Conservation (phyloP, 2,113 vertebrate species). For the Rousettus leschenaultii region DNA sequence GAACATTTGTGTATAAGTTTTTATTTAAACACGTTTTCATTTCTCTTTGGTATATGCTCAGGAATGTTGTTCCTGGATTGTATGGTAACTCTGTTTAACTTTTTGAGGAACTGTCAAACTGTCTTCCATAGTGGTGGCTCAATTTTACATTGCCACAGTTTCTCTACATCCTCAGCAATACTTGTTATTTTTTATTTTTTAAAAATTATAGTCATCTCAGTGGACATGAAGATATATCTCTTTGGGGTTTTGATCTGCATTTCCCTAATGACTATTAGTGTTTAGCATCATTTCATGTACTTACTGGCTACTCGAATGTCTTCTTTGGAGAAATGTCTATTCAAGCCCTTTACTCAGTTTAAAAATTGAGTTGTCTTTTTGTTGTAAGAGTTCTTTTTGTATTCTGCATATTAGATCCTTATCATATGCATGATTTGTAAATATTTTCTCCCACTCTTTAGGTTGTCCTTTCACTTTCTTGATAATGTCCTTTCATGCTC, state of each 20-base stretch:
- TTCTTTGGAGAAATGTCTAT: background rate
- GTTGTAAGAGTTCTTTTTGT: background rate
- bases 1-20: background rate
- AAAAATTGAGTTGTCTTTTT: background rate
- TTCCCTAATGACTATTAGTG: background rate
- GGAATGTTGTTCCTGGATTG: background rate
- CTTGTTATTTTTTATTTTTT: background rate
- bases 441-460: background rate
- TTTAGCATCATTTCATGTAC: background rate
- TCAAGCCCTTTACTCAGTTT: background rate
- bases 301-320: background rate
- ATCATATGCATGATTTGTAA: background rate
- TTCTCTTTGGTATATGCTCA: background rate
- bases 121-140: background rate
- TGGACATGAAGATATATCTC: background rate
- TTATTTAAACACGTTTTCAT: background rate
- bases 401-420: background rate
- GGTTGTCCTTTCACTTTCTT: background rate
- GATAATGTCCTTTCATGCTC: background rate
- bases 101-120: background rate
- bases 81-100: background rate
- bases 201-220: background rate
- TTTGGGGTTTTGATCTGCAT: background rate
- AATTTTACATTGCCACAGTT: background rate
- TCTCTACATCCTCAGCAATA: background rate